Conservation (phyloP, 1,140 invertebrate species). For the Aricia agestis region DNA sequence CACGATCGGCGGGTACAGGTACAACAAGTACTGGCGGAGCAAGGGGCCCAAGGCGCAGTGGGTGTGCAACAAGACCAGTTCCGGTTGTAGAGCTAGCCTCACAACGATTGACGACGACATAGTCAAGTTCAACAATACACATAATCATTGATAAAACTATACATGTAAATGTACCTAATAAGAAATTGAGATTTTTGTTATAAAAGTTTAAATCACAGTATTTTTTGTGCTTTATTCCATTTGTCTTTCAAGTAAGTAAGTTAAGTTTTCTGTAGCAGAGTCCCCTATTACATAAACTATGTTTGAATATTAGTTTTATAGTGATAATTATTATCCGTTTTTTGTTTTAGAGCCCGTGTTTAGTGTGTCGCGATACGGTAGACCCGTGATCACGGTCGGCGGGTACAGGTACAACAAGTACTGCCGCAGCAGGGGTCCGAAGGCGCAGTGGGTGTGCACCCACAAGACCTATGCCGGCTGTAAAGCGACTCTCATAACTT, state of each 20-base stretch:
- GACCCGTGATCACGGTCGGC: conserved; percentile 32
- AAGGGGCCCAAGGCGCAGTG: conserved; percentile 30
- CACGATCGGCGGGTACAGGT: conserved; percentile 31
- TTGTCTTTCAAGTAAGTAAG: too few species aligned
- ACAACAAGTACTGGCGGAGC: conserved; percentile 26
- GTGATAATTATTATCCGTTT: too few species aligned
- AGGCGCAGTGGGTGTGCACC: conserved; percentile 34
- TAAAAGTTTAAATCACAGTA: too few species aligned
- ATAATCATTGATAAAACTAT: conserved; percentile 30
- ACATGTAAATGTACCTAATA: too few species aligned
- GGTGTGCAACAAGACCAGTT: conserved; percentile 30
- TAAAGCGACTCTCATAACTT: conserved; percentile 33
- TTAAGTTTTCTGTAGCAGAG: too few species aligned
- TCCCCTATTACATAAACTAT: too few species aligned
- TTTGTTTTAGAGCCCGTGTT: conserved; percentile 14
- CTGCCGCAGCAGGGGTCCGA: conserved; percentile 25
- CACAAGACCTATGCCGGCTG: conserved; percentile 24
- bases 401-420: conserved; percentile 37
- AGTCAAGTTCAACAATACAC: conserved; percentile 29
- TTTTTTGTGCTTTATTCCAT: too few species aligned
- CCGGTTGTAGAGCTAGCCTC: conserved; percentile 34
- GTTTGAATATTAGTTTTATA: too few species aligned
- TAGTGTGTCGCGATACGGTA: conserved; percentile 34
- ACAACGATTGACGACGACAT: conserved; percentile 31
- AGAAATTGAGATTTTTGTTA: too few species aligned